Conservation (phyloP, 2,113 vertebrate genomes). For the Ranitomeya variabilis region DNA sequence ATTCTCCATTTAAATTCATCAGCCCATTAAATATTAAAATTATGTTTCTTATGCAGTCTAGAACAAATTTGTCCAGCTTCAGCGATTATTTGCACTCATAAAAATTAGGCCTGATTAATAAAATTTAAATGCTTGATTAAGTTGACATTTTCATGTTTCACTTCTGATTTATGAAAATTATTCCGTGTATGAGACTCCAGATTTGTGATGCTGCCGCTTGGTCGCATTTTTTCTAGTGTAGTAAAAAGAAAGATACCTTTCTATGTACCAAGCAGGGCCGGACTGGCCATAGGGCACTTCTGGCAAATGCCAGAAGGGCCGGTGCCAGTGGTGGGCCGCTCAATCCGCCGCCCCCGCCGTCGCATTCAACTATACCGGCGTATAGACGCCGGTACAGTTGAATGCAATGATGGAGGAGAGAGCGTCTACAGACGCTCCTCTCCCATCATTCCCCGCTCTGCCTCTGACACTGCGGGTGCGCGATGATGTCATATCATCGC, state of each 20-base stretch:
- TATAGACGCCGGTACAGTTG: too few species aligned
- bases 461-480: too few species aligned
- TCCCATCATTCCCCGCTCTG: too few species aligned
- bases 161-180: constrained; percentile 82
- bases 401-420: too few species aligned
- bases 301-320: too few species aligned
- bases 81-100: constrained; percentile 78
- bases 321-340: too few species aligned
- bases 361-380: too few species aligned
- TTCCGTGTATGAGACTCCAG: constrained; percentile 64
- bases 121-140: constrained; percentile 82
- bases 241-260: constrained; percentile 30
- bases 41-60: constrained; percentile 77
- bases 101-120: constrained; percentile 81
- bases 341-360: too few species aligned
- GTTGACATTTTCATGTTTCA: constrained; percentile 79
- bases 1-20: constrained; percentile 80
- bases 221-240: constrained; percentile 46
- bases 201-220: constrained; percentile 11
- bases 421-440: too few species aligned
- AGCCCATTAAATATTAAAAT: constrained; percentile 79
- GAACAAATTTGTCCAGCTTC: constrained; percentile 80
- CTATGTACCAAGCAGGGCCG: not conserved
- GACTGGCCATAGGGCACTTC: too few species aligned
- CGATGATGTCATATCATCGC: too few species aligned